These are phyloP conservation scores for Triops longicaudatus DNA, from an alignment of 1,140 invertebrate genomes.

Conservation along the genomic window DNA sequence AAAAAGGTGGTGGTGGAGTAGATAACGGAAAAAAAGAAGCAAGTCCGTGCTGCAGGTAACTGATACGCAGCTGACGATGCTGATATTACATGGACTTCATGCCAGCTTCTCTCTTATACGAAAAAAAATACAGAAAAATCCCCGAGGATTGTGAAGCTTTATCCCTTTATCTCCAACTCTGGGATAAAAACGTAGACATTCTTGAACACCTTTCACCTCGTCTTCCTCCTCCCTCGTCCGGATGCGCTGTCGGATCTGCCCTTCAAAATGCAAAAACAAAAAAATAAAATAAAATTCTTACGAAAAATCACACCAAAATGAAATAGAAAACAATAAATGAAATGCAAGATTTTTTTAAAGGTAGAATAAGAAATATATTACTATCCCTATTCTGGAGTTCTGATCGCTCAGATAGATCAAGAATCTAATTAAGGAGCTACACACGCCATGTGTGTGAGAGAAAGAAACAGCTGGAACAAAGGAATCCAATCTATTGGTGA, in stretches of 20 bases:
- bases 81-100: slow-evolving; percentile 5
- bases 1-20: neutral
- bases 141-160: neutral
- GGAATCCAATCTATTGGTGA: neutral
- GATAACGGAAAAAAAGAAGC: neutral
- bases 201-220: slow-evolving; percentile 6
- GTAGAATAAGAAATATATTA: neutral
- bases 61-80: slow-evolving; percentile 11
- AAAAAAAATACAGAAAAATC: neutral
- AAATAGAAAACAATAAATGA: neutral
- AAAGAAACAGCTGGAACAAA: neutral
- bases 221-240: neutral
- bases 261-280: neutral
- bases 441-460: neutral
- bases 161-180: neutral
- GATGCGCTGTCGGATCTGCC: neutral
- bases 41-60: slow-evolving; percentile 13
- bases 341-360: no score
- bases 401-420: neutral
- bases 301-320: no score
- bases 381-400: neutral
- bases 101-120: neutral
- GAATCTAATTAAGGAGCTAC: neutral
- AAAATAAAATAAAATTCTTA: neutral
- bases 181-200: slow-evolving; percentile 1